Evolutionary conservation across 1,140 invertebrate species (phyloP).

Genomic region (Drosophila teissieri): DNA sequence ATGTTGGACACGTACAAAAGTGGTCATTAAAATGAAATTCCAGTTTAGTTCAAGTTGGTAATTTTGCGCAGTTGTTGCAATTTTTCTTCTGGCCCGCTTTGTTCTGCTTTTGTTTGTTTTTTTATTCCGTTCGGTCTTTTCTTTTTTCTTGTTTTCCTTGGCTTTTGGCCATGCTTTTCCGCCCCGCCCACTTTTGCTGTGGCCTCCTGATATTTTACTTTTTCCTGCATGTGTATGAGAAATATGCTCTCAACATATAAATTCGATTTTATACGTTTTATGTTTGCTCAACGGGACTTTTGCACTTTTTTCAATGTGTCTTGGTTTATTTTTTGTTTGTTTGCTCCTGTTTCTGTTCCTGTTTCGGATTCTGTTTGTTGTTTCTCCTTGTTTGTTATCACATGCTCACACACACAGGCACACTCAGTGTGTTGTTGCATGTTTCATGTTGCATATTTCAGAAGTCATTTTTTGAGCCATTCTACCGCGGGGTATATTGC

Average conservation of each 20-base stretch:
- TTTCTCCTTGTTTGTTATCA: constrained; percentile 66
- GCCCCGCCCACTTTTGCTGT: constrained; percentile 12
- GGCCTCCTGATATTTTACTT: constrained; percentile 40
- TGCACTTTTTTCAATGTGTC: constrained; percentile 1
- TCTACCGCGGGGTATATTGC: not conserved
- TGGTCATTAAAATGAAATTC: constrained; percentile 84
- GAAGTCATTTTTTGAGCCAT: constrained; percentile 17
- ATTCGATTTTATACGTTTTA: constrained; percentile 82
- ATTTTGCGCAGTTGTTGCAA: constrained; percentile 83
- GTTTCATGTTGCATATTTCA: constrained; percentile 56
- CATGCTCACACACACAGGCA: constrained; percentile 30
- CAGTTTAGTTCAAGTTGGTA: constrained; percentile 81
- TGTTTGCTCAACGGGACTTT: constrained; percentile 67
- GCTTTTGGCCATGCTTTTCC: constrained; percentile 12
- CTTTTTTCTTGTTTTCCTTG: constrained; percentile 10
- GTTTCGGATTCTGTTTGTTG: constrained; percentile 50
- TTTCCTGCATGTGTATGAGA: constrained; percentile 56
- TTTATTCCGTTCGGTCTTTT: constrained; percentile 1
- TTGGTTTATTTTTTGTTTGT: constrained; percentile 17
- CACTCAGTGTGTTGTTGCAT: constrained; percentile 32
- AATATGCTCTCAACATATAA: constrained; percentile 81
- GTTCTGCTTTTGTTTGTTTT: constrained; percentile 19
- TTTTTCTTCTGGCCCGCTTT: constrained; percentile 55
- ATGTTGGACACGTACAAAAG: constrained; percentile 84
- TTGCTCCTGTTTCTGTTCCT: constrained; percentile 32